Evolutionary conservation across 2,113 vertebrate species (phyloP), one percentile per base, ranked within the genome.

Genomic region (Pachypanchax playfairii): DNA sequence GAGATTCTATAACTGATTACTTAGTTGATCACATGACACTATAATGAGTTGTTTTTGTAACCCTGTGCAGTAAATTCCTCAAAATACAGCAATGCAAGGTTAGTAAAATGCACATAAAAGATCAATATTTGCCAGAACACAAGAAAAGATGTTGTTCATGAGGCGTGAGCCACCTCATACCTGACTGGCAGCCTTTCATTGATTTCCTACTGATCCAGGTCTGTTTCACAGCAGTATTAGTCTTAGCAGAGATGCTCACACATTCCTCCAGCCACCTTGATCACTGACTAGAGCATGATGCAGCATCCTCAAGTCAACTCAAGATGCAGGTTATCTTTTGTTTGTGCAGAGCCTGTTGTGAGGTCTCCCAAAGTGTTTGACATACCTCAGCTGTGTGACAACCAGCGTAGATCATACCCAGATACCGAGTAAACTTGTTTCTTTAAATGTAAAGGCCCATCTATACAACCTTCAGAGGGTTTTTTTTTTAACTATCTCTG

Each of bases 51-150:
- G 22, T 58, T 59, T 63, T 73, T 53, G 17, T 50, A 51, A 50
- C 12, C 53, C 50, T 70, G 28, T 35, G 42, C 61, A 12, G 44
- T 33, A 67, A 65, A 54, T 68, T 63, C 28, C 55, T 42, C 18
- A 72, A 57, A 12, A 35, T 29, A 12, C 66, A 64, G 39, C 76
- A 46, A 48, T 47, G 52, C 55, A 50, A 39, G 41, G 28, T 56
- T 58, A 46, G 51, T 25, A 65, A 67, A 73, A 66, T 72, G 58
- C 73, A 74, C 67, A 84, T 60, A 55, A 9, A 68, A 57, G 47
- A 68, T 80, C 67, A 57, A 52, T 73, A 73, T 80, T 77, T 70
- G 51, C 56, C 65, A 61, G 29, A n/a, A 33, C 56, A 60, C 39
- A 64, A 44, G 53, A 22, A 66, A 56, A 43, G 66, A 60, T 63